Base-by-base conservation (phyloP, 2,113 vertebrate species). In the Poeciliopsis prolifica region DNA sequence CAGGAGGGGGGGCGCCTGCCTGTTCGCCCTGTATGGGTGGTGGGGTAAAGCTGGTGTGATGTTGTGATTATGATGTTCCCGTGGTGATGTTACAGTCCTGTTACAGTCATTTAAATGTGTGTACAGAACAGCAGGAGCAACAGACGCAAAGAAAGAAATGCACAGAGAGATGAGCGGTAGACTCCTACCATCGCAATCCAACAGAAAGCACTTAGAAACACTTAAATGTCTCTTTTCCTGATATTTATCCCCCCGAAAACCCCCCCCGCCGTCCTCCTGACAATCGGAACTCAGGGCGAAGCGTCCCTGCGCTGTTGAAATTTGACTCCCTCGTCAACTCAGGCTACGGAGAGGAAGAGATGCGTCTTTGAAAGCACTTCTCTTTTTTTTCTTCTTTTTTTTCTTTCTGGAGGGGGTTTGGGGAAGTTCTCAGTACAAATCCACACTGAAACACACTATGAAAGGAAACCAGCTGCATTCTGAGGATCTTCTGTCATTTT, bases 221-320 rank as follows among this genome's bases (percentile, higher is more conserved):
- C 94, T 92, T 80, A 66, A 72, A 37, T 19, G 44, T 48, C 15
- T 48, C 15, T 4, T 81, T 89, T 89, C 93, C 85, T 91, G 91
- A 73, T 65, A 67, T 71, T 79, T 79, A 83, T 85, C 60, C 60
- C 87, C 91, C 87, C 19, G n/a, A 9, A 15, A 9, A 37, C 11
- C 40, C 94, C 94, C 28, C 92, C 90, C 90, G 90, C 61, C 61
- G 2, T 17, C 35, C n/a, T 17, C 35, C n/a, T 93, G 96, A 97
- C 97, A 98, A 97, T 98, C 96, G 92, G 91, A 94, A 89, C 92
- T 92, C 93, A 58, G 92, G 94, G 93, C 94, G 88, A 89, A 86
- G 93, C 91, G 72, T 91, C 83, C 63, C 63, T 22, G 81, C 70
- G 85, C 87, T 86, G 91, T 88, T 86, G 80, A 80, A 67, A 70